Conservation (phyloP, 92 coral and sea anemone species). For the Porites evermanni region DNA sequence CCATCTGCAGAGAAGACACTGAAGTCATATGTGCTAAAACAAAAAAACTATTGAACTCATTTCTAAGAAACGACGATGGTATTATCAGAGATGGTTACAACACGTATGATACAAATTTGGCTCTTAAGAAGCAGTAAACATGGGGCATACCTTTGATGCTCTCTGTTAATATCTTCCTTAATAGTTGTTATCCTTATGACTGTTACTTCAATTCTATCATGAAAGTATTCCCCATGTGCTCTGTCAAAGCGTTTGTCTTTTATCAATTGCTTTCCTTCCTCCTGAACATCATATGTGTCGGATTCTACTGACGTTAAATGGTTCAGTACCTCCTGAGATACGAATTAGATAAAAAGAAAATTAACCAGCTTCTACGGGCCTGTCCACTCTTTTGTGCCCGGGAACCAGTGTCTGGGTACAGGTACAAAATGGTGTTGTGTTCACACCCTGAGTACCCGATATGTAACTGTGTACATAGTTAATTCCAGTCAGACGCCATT, state of each 20-base stretch:
- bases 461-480: too few relatives aligned
- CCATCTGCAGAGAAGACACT: too few relatives aligned
- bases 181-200: slow-evolving; percentile 56
- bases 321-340: slow-evolving; percentile 32
- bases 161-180: slow-evolving; percentile 61
- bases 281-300: slow-evolving; percentile 44
- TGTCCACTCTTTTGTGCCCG: too few relatives aligned
- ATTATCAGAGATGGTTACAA: too few relatives aligned
- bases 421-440: too few relatives aligned
- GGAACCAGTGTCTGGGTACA: too few relatives aligned
- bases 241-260: slow-evolving; percentile 53
- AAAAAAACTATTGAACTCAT: too few relatives aligned
- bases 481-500: too few relatives aligned
- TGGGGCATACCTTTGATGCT: slow-evolving; percentile 56
- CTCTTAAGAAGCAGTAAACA: background rate
- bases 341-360: background rate
- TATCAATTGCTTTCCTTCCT: slow-evolving; percentile 42
- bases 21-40: too few relatives aligned
- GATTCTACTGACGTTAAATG: slow-evolving; percentile 52
- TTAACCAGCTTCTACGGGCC: background rate
- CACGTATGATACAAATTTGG: too few relatives aligned
- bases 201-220: slow-evolving; percentile 62
- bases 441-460: too few relatives aligned
- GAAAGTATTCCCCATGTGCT: slow-evolving; percentile 55
- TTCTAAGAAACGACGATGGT: too few relatives aligned